A percentile compares a stretch with the other conserved stretches of the same genome.
phyloP scores from a whole-genome alignment of 2,888 invertebrate genomes.

The Macaria liturata region DNA sequence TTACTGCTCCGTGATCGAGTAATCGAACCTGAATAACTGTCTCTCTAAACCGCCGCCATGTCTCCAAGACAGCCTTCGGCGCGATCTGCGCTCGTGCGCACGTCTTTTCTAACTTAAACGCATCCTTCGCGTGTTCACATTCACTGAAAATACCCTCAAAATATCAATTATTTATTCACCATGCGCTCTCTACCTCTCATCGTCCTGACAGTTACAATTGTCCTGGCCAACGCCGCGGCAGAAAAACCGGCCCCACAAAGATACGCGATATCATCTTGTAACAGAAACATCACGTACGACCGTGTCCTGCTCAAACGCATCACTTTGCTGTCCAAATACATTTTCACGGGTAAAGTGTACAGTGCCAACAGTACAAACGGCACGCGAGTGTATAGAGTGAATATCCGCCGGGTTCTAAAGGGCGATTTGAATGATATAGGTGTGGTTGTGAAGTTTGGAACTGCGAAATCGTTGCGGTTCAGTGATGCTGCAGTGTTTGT shows the following conservation, averaged over 20 bases:
- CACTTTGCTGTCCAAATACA: conserved; percentile 63
- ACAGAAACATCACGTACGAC: conserved; percentile 52
- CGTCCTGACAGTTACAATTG: conserved; percentile 49
- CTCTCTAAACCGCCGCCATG: conserved; percentile 36
- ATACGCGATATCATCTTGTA: conserved; percentile 45
- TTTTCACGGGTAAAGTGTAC: conserved; percentile 71
- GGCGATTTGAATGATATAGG: conserved; percentile 70
- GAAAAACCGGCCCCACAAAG: conserved; percentile 39
- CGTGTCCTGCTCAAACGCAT: conserved; percentile 61
- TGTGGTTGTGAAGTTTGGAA: conserved; percentile 57
- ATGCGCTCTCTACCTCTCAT: conserved; percentile 44
- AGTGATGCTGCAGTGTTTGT: conserved; percentile 67
- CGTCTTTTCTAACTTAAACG: conserved; percentile 47
- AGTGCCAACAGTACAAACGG: conserved; percentile 53
- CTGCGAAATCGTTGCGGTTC: conserved; percentile 57
- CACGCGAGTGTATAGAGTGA: conserved; percentile 64
- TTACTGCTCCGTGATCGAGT: neutral
- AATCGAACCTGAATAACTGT: conserved; percentile 12
- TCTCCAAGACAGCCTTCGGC: conserved; percentile 62
- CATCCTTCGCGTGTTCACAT: conserved; percentile 40
- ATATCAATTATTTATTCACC: conserved; percentile 34
- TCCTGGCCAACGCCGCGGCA: conserved; percentile 43
- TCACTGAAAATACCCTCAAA: conserved; percentile 18
- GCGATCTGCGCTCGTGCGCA: conserved; percentile 72
- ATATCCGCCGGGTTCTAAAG: conserved; percentile 68